Base-by-base conservation (phyloP, 2,888 invertebrate species). In the Pammene aurita region DNA sequence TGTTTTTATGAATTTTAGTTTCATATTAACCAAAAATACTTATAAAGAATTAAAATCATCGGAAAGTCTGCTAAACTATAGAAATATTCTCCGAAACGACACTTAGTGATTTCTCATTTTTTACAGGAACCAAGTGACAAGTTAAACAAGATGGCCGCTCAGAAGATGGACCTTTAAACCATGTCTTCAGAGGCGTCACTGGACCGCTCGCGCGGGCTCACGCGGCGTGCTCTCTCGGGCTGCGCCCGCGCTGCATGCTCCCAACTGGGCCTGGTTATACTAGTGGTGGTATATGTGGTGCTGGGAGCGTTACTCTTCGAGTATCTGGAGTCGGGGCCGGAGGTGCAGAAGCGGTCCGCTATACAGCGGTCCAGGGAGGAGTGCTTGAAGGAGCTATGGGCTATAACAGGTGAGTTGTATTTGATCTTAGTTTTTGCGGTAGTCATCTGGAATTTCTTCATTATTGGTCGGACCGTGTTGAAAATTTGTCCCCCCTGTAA, bases 381-480 rank as follows among this genome's bases (percentile, higher is more conserved):
- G 83, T 96, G 96, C 76, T 84, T 96, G 75, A 94, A 94, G 75
- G 96, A 96, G 82, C 93, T 96, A 13, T 96, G 96, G 96, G 94
- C 95, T 73, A 96, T 96, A 76, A 96, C 96, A 94, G 96, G 96
- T 96, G 79, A 90, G 94, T 79, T 18, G 5, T 38, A 7, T 1
- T 11, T 38, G 38, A 5, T 38, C 4, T 26, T 26, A 26, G 26
- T 38, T 38, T 38, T 38, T 5, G 2, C 38, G 38, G 7, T 6
- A 2, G 38, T 6, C 38, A 11, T 42, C 11, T 42, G 42, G 10
- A 42, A 13, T 11, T 42, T 7, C 11, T 42, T 13, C 11, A 10
- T 7, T 26, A n/a, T 4, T 26, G 26, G 26, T 26, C 26, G 26
- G 26, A 26, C 38, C 7, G 9, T 38, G 7, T 38, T 38, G 7